Evolutionary conservation across 2,888 invertebrate species (phyloP), one percentile per base, ranked within the genome.

Genomic region (Stegophylla sp.): DNA sequence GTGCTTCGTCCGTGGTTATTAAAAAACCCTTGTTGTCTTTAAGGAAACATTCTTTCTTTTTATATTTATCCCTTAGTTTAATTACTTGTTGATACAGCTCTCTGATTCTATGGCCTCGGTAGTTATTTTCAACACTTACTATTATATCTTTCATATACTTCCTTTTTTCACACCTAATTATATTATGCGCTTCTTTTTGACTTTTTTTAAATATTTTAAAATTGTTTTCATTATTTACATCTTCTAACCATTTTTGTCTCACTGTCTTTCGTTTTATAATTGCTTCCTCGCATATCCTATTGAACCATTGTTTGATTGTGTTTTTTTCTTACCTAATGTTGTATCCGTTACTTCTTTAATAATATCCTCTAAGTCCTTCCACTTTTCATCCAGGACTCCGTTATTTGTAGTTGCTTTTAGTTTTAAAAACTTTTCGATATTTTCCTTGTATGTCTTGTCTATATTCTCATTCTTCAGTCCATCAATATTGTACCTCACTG

Each of bases 51-150:
- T 71, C 71, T 51, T 48, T 71, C 67, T 53, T 71, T 71, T 71
- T 51, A 71, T 71, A 71, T 53, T 71, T 71, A 34, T 34, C n/a
- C 3, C 51, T 5, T 10, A 53, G 51, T 28, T 71, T 28, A 34
- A 48, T 71, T 71, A 71, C 34, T 71, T 71, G 48, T 71, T 71
- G 71, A 12, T 71, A 51, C 26, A 71, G n/a, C 34, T 71, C 71
- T 71, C 71, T 67, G n/a, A 34, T 53, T n/a, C 34, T 53, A 5
- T 71, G n/a, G 9, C 51, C 26, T 51, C 61, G 61, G 9, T 61
- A 61, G 13, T 69, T 15, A 51, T 51, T 69, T 51, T 69, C 51
- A 17, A 28, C 28, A 48, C 15, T 53, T 71, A 13, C 71, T 71
- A n/a, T 51, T n/a, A 34, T 71, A 7, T 51, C 15, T 53, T 51